Evolutionary conservation across 2,797 vertebrate genomes (phyloP), one percentile per base, ranked within the genome.

Genomic region (Australoheros facetus): DNA sequence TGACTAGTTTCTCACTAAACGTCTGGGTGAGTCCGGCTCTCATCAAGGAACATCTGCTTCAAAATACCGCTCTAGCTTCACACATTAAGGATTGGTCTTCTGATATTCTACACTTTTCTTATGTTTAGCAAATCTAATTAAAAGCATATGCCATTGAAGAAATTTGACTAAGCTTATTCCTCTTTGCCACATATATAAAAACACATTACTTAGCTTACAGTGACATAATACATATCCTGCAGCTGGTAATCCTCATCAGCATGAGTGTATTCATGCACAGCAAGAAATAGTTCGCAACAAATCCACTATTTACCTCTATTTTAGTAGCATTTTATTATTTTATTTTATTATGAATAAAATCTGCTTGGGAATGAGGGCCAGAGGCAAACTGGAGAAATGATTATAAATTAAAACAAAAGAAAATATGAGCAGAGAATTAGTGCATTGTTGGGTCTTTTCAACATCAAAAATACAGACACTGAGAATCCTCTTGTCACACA

Each of bases 71-170:
- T n/a, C 17, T 10, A 10, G 51, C 2, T n/a, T 69, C 26, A 69
- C 17, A 69, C 30, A 7, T 69, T 30, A 30, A 69, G 42, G 42
- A 28, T 48, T 0, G 1, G 42, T 30, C 64, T 30, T 69, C 51
- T 69, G 45, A 69, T 51, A 48, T 48, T 66, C 42, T 66, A 12
- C 19, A 19, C 62, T 66, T 66, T 66, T 48, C 23, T 48, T 48
- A 28, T 66, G 48, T 48, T 66, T 48, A 59, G 55, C 42, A 5
- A 19, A 14, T 51, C 45, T n/a, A 17, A 28, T 51, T 19, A 17
- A 30, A 45, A 28, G 17, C 4, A 48, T 30, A 28, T 30, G 39
- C 14, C 9, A 5, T 21, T 37, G 16, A 45, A 64, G 19, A 45
- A 45, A 26, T 16, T 26, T 8, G 37, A 42, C 21, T 64, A 28